phyloP scores from a whole-genome alignment of 1,140 invertebrate species.

The Drosophila orena region DNA sequence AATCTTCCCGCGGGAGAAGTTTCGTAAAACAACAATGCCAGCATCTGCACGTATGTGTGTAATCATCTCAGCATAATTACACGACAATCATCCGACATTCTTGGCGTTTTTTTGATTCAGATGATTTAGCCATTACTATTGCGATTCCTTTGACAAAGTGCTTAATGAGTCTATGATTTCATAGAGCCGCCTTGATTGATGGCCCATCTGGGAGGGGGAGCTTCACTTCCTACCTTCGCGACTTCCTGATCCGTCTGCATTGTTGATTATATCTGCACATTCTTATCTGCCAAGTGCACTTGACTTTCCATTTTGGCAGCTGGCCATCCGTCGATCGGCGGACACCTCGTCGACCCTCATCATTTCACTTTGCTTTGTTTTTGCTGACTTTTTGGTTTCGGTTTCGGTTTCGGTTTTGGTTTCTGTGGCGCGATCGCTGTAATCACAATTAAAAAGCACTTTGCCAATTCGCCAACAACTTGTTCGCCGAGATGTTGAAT shows the following conservation, averaged over 20 bases:
- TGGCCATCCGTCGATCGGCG: constrained; percentile 12
- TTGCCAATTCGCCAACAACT: constrained; percentile 62
- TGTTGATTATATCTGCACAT: constrained; percentile 22
- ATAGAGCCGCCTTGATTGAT: constrained; percentile 3
- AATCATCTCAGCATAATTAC: no score
- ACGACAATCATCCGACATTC: not conserved
- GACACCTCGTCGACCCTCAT: constrained; percentile 7
- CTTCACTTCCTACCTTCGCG: not conserved
- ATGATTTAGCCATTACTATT: no score
- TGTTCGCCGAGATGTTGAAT: constrained; percentile 33
- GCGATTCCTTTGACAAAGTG: not conserved
- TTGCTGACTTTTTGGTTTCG: constrained; percentile 3
- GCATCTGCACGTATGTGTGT: no score
- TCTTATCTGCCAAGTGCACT: constrained; percentile 31
- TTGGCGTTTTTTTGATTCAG: not conserved
- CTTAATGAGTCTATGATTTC: not conserved
- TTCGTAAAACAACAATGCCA: no score
- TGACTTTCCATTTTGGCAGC: constrained; percentile 47
- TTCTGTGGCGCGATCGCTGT: constrained; percentile 36
- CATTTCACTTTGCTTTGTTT: constrained; percentile 19
- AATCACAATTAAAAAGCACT: constrained; percentile 79
- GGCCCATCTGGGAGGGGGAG: not conserved
- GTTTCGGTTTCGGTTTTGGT: constrained; percentile 7
- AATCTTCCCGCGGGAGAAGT: not conserved
- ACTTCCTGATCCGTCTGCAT: constrained; percentile 22